Conservation (phyloP, 1,140 invertebrate species). For the Globodera rostochiensis region DNA sequence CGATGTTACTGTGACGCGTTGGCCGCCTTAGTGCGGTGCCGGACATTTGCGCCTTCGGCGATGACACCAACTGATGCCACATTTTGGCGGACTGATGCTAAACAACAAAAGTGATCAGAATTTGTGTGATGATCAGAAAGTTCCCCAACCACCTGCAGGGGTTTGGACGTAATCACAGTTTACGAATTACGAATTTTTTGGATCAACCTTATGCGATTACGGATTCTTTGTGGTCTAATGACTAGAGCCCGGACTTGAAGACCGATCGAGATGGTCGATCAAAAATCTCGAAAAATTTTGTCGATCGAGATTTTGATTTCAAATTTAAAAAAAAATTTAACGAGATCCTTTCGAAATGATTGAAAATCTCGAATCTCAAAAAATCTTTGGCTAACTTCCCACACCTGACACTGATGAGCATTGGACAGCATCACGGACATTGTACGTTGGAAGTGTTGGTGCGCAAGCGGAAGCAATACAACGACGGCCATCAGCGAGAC, state of each 20-base stretch:
- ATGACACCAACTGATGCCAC: conserved; percentile 45
- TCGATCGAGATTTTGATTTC: not conserved
- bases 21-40: conserved; percentile 22
- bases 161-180: too few relatives aligned
- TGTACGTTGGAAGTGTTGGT: conserved; percentile 49
- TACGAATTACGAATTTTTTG: too few relatives aligned
- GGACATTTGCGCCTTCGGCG: conserved; percentile 21
- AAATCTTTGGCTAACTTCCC: not conserved
- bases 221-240: too few relatives aligned
- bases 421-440: conserved; percentile 50
- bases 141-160: too few relatives aligned
- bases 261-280: too few relatives aligned
- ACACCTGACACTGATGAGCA: conserved; percentile 53
- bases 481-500: conserved; percentile 46
- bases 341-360: not conserved
- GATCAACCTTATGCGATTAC: too few relatives aligned
- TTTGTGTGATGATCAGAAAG: too few relatives aligned
- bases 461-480: conserved; percentile 53
- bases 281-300: too few relatives aligned
- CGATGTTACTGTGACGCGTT: conserved; percentile 11
- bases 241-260: not conserved
- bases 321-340: too few relatives aligned
- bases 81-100: conserved; percentile 50
- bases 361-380: not conserved
- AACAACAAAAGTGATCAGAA: not conserved